Evolutionary conservation across 1,140 invertebrate genomes (phyloP).

Genomic region (Diorhabda elongata): DNA sequence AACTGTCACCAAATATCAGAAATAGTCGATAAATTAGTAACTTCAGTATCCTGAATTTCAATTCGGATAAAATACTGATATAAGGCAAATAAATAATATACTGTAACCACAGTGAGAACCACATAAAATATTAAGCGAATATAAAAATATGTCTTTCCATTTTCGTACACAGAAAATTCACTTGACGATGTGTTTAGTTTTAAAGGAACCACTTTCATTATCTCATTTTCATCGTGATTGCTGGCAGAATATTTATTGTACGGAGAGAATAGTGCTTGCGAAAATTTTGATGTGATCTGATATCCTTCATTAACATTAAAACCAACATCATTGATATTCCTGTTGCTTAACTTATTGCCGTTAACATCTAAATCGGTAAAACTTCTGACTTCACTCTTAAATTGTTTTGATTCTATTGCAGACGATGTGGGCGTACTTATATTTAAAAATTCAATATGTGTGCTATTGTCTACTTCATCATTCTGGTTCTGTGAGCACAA

Average conservation of each 20-base stretch:
- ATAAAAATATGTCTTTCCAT: not conserved
- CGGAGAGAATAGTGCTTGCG: no score
- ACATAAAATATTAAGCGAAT: not conserved
- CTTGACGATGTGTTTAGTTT: not conserved
- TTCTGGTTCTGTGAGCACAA: conserved; percentile 54
- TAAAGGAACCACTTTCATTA: no score
- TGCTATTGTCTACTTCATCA: conserved; percentile 31
- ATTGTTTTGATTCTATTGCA: not conserved
- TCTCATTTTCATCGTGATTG: no score
- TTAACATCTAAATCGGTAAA: no score
- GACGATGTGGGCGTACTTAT: not conserved
- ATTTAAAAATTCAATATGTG: not conserved
- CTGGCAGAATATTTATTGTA: no score
- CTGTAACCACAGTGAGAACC: not conserved
- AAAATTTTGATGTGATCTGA: no score
- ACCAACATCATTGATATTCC: not conserved
- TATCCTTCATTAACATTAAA: not conserved
- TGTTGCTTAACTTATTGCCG: not conserved
- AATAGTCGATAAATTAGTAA: conserved; percentile 60
- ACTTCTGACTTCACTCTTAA: no score
- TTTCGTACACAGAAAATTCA: not conserved
- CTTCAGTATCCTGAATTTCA: conserved; percentile 61
- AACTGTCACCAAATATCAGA: conserved; percentile 68
- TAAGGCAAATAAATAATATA: not conserved
- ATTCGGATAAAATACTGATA: not conserved